Evolutionary conservation across 2,113 vertebrate genomes (phyloP).

Genomic region (Procavia capensis): DNA sequence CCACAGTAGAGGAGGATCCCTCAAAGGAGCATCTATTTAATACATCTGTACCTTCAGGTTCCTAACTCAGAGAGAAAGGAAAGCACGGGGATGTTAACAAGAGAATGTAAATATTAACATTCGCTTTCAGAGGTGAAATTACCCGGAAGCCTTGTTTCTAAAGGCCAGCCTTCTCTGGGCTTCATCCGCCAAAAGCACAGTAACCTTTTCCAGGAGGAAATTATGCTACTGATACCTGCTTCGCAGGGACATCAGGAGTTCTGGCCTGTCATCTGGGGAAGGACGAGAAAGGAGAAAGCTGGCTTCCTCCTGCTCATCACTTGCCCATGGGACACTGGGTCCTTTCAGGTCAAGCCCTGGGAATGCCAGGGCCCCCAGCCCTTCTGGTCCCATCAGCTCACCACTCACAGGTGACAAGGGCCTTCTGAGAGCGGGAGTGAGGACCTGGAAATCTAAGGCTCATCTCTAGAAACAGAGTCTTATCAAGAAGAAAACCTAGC

Average conservation of each 20-base stretch:
- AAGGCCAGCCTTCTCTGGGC: conserved; percentile 43
- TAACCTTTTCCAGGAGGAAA: conserved; percentile 14
- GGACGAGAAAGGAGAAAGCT: neutral
- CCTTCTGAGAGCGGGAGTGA: neutral
- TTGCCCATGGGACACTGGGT: fast-evolving
- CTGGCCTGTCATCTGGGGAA: neutral
- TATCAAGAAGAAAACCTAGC: no score
- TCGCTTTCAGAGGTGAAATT: conserved; percentile 70
- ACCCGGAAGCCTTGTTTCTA: conserved; percentile 37
- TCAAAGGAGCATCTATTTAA: neutral
- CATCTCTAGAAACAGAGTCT: neutral
- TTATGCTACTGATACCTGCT: neutral
- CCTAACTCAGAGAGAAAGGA: neutral
- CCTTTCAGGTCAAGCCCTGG: neutral
- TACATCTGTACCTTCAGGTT: neutral
- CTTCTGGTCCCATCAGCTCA: neutral
- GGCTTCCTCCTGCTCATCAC: neutral
- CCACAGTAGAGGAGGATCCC: neutral
- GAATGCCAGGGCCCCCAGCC: neutral
- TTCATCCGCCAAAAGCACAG: neutral
- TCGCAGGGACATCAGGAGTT: neutral
- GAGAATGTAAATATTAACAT: conserved; percentile 77
- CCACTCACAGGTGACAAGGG: neutral
- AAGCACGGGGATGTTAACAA: conserved; percentile 48
- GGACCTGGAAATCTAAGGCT: neutral